A percentile compares a stretch with the other conserved stretches of the same genome.
Evolutionary conservation across 1,140 invertebrate genomes (phyloP).

Genomic region (Drosophila quadrilineata): DNA sequence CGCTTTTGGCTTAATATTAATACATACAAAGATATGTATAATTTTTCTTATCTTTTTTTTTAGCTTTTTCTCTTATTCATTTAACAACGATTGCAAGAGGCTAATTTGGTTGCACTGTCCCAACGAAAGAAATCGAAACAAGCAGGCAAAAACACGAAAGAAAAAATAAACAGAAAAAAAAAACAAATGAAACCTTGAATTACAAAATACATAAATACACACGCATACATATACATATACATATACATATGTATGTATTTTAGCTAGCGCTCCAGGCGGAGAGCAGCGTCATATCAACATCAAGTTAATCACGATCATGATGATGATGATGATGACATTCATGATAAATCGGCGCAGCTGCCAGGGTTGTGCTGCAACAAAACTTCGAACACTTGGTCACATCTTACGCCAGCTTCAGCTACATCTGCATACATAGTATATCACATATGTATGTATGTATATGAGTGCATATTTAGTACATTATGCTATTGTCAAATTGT

Average conservation of each 20-base stretch:
- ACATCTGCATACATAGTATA: background rate
- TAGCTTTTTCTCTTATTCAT: slow-evolving; percentile 9
- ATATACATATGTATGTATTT: too few relatives aligned
- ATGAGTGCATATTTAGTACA: background rate
- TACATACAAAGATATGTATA: too few relatives aligned
- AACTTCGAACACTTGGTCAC: slow-evolving; percentile 1
- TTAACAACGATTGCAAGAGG: too few relatives aligned
- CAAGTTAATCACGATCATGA: background rate
- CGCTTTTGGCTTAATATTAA: too few relatives aligned
- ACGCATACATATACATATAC: too few relatives aligned
- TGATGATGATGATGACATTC: slow-evolving; percentile 8
- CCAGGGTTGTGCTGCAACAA: background rate
- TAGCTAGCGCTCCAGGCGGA: slow-evolving; percentile 52
- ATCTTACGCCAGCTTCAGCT: too few relatives aligned
- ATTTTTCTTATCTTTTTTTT: slow-evolving; percentile 7
- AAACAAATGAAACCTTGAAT: slow-evolving; percentile 79
- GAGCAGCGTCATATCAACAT: slow-evolving; percentile 2
- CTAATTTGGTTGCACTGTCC: slow-evolving; percentile 50
- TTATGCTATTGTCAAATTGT: slow-evolving; percentile 22
- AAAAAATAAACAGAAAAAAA: too few relatives aligned
- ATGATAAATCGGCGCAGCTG: slow-evolving; percentile 45
- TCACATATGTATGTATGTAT: background rate
- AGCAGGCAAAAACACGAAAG: too few relatives aligned
- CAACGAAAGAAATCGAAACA: too few relatives aligned
- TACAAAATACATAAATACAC: too few relatives aligned